Percentiles rank a stretch among this genome's conserved stretches.
Conservation (phyloP, 2,113 vertebrate species). For the Anhinga rufa region DNA sequence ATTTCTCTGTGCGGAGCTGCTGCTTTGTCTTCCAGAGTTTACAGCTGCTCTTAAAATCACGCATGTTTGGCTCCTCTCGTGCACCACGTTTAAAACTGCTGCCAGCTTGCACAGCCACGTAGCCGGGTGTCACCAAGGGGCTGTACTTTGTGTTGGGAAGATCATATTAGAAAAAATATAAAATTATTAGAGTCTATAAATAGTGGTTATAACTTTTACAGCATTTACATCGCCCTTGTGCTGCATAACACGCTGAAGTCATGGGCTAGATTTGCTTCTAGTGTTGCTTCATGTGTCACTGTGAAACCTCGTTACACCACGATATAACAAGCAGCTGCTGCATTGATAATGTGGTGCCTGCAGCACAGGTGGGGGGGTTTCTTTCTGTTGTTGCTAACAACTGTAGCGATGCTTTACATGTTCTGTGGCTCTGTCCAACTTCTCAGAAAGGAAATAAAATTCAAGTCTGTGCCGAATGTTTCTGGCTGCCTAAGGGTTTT, state of each 20-base stretch:
- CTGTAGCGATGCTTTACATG: not conserved
- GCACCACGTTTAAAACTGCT: not conserved
- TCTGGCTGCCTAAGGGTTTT: not conserved
- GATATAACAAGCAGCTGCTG: not conserved
- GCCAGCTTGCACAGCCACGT: not conserved
- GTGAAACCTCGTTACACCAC: not conserved
- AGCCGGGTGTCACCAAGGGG: not conserved
- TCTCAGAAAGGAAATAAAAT: not conserved
- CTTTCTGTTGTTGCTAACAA: not conserved
- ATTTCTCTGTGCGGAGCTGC: not conserved
- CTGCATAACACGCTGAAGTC: not conserved
- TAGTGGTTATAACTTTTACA: not conserved
- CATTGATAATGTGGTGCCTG: not conserved
- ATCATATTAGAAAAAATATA: not conserved
- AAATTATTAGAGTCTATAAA: constrained; percentile 1
- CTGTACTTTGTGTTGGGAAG: not conserved
- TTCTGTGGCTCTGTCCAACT: not conserved
- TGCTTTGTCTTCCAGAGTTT: not conserved
- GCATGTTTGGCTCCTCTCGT: not conserved
- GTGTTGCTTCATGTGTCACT: not conserved
- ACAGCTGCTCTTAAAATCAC: not conserved
- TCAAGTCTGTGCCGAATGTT: not conserved
- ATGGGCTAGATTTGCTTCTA: not conserved
- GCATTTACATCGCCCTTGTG: not conserved
- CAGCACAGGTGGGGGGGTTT: not conserved